Evolutionary conservation across 1,140 invertebrate species (phyloP), one percentile per base, ranked within the genome.

Genomic region (Drosophila setifemur): DNA sequence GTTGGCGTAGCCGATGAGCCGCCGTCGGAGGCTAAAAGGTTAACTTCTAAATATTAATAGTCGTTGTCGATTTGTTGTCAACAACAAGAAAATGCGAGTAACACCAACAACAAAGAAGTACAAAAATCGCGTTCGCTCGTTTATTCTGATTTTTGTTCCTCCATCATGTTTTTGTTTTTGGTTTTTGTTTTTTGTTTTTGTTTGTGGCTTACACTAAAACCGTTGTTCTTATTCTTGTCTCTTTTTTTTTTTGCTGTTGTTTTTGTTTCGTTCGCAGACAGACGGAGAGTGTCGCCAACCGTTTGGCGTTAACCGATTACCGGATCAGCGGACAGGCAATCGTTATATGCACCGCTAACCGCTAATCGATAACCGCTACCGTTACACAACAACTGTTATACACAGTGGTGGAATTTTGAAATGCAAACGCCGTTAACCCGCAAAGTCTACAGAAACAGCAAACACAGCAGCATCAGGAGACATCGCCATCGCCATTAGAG

Each of bases 11-110:
- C 78, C 79, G 63, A 85, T 83, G 79, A 75, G 74, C 81, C 70
- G 78, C 64, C 69, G 71, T 78, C 55, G 58, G 47, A 81, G 87
- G 87, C 87, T 89, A 89, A 89, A 87, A 89, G 87, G 87, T 89
- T 89, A 89, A 89, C 87, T 89, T 89, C 87, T 89, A 89, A 89
- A 89, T 89, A 89, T 89, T 89, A 89, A 89, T 89, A 89, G 87
- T 81, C 83, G 83, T 78, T 58, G 61, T 47, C 42, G 71, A 49
- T 79, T 63, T 67, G 69, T 83, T 73, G 73, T 73, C 70, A 81
- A 75, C 60, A 72, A 73, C 45, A 58, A 40, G 18, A 43, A 55
- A 73, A 73, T 64, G 40, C 64, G 44, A 43, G 53, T 49, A 77
- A 66, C 9, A 31, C 9, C 39, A 74, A 71, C 33, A 76, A 70